These are phyloP conservation scores for Panurus biarmicus DNA, from an alignment of 2,113 vertebrate species.

Conservation along the genomic window DNA sequence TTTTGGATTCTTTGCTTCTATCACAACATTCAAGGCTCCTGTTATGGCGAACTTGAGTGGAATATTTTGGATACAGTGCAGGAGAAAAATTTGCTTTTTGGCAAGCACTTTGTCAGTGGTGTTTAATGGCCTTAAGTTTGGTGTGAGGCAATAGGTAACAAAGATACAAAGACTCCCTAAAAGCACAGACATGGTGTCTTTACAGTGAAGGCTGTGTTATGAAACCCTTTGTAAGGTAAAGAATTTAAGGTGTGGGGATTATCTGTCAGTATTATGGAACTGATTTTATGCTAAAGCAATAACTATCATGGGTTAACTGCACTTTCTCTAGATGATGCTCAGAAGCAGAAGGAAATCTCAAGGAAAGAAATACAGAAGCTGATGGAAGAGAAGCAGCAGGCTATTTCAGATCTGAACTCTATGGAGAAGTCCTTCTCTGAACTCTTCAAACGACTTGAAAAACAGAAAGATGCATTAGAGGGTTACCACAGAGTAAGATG, in stretches of 20 bases:
- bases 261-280: neutral
- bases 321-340: conserved; percentile 69
- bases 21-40: neutral
- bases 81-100: neutral
- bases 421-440: conserved; percentile 86
- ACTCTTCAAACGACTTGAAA: conserved; percentile 87
- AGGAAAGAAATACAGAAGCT: conserved; percentile 69
- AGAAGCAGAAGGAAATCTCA: conserved; percentile 73
- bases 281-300: neutral
- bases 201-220: neutral
- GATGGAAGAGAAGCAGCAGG: conserved; percentile 80
- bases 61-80: neutral
- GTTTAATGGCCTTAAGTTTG: neutral
- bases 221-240: neutral
- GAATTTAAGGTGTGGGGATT: neutral
- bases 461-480: conserved; percentile 83
- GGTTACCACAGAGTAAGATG: conserved; percentile 81
- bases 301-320: neutral
- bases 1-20: neutral
- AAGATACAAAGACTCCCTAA: neutral
- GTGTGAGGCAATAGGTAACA: neutral
- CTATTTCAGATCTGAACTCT: conserved; percentile 75
- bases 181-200: neutral
- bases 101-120: neutral
- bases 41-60: fast-evolving